phyloP scores from a whole-genome alignment of 2,113 vertebrate genomes.

The Tinamus guttatus region DNA sequence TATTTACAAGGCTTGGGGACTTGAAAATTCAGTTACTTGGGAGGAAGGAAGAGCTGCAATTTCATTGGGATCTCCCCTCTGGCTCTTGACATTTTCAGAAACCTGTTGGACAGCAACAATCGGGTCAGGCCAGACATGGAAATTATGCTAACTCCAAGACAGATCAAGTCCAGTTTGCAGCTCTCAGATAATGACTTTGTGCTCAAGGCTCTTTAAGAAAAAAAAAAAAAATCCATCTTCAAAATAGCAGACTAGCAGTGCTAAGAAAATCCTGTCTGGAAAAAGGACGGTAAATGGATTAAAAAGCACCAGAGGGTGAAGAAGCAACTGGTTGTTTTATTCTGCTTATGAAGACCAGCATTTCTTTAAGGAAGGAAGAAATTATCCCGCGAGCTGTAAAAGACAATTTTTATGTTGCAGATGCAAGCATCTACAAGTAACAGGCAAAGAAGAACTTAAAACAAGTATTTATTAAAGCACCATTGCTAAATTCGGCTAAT shows the following conservation, averaged over 20 bases:
- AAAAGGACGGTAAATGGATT: conserved; percentile 25
- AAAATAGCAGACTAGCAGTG: background rate
- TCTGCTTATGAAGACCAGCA: background rate
- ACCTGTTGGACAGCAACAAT: conserved; percentile 25
- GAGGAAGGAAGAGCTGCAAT: conserved; percentile 29
- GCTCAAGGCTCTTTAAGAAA: conserved; percentile 17
- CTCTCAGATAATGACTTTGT: conserved; percentile 10
- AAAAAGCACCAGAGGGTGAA: background rate
- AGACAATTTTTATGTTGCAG: background rate
- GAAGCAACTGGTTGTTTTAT: background rate
- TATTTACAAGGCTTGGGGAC: conserved; percentile 42
- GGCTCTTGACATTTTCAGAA: conserved; percentile 65
- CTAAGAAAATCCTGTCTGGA: background rate
- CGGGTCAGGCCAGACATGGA: background rate
- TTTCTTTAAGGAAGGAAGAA: background rate
- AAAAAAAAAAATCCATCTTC: background rate
- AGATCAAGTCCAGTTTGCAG: conserved; percentile 46
- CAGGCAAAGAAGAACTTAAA: background rate
- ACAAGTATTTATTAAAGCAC: background rate
- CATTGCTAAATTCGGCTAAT: background rate
- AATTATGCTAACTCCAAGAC: conserved; percentile 39
- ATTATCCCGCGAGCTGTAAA: background rate
- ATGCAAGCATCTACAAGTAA: background rate
- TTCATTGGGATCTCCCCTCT: conserved; percentile 47
- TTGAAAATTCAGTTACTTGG: conserved; percentile 38